A percentile compares a stretch with the other conserved stretches of the same genome.
Evolutionary conservation across 2,888 invertebrate species (phyloP).

Genomic region (Chouioia cunea): DNA sequence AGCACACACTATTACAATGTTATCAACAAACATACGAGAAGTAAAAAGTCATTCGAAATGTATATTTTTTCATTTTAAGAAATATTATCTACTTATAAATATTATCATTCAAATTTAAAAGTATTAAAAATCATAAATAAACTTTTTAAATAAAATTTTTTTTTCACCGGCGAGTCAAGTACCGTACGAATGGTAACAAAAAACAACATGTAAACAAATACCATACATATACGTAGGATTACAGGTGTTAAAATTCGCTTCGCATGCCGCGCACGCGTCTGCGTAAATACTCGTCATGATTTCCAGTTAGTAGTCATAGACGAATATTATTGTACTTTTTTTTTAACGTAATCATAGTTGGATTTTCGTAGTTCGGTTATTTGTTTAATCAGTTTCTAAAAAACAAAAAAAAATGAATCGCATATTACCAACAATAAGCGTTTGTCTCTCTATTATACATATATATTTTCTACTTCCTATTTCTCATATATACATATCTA

Average conservation of each 20-base stretch:
- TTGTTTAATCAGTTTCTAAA: conserved; percentile 26
- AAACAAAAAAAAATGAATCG: conserved; percentile 30
- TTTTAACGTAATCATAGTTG: conserved; percentile 43
- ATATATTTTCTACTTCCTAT: conserved; percentile 28
- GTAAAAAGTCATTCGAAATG: conserved; percentile 22
- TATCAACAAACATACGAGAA: neutral
- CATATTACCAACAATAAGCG: conserved; percentile 44
- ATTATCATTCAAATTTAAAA: conserved; percentile 20
- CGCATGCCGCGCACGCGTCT: conserved; percentile 50
- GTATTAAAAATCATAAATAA: too few species aligned
- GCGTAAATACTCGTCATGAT: conserved; percentile 45
- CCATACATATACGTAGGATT: conserved; percentile 35
- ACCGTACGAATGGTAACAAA: neutral
- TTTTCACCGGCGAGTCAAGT: conserved; percentile 17
- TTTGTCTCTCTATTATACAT: conserved; percentile 47
- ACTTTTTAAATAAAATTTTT: conserved; percentile 11
- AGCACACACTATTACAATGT: conserved; percentile 33
- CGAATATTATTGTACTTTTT: conserved; percentile 25
- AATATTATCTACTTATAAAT: neutral
- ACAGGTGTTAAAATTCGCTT: conserved; percentile 48
- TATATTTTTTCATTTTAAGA: neutral
- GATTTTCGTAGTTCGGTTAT: conserved; percentile 45
- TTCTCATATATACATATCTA: conserved; percentile 21
- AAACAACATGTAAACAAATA: conserved; percentile 30
- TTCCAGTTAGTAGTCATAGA: conserved; percentile 43